These are phyloP conservation scores for Spilosoma lubricipeda DNA, from an alignment of 2,888 invertebrate genomes.

Conservation along the genomic window DNA sequence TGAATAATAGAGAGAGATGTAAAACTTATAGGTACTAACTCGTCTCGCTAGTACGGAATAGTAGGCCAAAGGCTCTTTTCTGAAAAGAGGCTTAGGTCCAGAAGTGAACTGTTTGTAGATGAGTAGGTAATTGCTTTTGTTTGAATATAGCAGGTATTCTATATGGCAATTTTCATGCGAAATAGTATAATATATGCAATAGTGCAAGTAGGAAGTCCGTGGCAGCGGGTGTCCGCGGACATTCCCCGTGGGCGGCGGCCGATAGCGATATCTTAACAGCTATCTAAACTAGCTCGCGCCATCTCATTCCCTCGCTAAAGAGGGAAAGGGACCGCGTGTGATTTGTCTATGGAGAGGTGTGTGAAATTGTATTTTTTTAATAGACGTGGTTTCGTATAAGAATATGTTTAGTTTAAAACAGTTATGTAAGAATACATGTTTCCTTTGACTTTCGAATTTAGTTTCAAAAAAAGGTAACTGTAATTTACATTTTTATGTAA, in stretches of 20 bases:
- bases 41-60: no score
- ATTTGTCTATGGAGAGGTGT: slow-evolving; percentile 36
- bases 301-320: slow-evolving; percentile 34
- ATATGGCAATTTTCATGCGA: neutral
- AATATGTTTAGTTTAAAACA: neutral
- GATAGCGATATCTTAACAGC: slow-evolving; percentile 63
- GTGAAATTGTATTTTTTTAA: slow-evolving; percentile 35
- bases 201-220: slow-evolving; percentile 60
- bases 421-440: neutral
- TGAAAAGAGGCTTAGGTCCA: no score
- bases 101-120: no score
- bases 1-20: no score
- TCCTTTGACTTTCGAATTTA: neutral
- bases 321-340: slow-evolving; percentile 26
- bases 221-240: slow-evolving; percentile 44
- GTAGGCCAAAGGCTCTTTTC: no score
- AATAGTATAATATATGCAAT: slow-evolving; percentile 29
- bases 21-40: no score
- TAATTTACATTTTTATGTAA: no score
- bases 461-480: no score
- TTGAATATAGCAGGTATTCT: neutral
- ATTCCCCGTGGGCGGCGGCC: slow-evolving; percentile 65
- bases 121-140: neutral
- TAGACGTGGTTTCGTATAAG: neutral
- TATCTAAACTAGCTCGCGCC: slow-evolving; percentile 55